phyloP scores from a whole-genome alignment of 2,888 invertebrate genomes.

The Rhamphomyia laevipes region DNA sequence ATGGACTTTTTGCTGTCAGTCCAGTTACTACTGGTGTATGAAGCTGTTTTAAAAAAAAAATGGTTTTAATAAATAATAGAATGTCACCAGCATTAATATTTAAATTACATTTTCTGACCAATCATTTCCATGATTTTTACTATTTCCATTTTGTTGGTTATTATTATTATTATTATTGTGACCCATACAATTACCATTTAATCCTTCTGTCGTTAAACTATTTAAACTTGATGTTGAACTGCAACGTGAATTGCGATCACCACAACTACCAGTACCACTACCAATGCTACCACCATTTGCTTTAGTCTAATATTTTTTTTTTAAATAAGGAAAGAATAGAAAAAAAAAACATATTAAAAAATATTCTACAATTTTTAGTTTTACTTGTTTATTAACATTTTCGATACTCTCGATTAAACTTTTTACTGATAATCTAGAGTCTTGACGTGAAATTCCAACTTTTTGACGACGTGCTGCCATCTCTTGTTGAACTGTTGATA shows the following conservation, averaged over 20 bases:
- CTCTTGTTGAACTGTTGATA: slow-evolving; percentile 45
- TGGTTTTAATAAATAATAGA: neutral
- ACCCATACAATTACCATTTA: slow-evolving; percentile 7
- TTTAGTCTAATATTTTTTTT: too few relatives aligned
- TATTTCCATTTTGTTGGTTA: too few relatives aligned
- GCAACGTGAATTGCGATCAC: slow-evolving; percentile 45
- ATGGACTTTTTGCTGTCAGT: slow-evolving; percentile 33
- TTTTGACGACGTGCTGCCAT: slow-evolving; percentile 45
- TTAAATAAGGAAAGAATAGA: neutral
- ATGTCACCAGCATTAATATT: neutral
- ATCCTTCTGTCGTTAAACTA: slow-evolving; percentile 41
- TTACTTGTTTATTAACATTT: slow-evolving; percentile 64
- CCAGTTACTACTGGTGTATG: slow-evolving; percentile 16
- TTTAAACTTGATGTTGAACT: slow-evolving; percentile 53
- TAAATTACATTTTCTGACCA: slow-evolving; percentile 33
- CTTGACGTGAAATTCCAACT: slow-evolving; percentile 41
- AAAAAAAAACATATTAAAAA: slow-evolving; percentile 1
- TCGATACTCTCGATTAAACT: slow-evolving; percentile 86
- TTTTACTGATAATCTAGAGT: slow-evolving; percentile 77
- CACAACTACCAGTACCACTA: neutral
- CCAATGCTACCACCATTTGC: slow-evolving; percentile 14
- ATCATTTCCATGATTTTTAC: slow-evolving; percentile 17
- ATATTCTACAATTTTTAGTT: slow-evolving; percentile 24
- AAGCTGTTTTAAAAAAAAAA: slow-evolving; percentile 8
- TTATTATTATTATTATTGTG: neutral